Conservation (phyloP, 2,113 vertebrate genomes). For the Poeciliopsis occidentalis region DNA sequence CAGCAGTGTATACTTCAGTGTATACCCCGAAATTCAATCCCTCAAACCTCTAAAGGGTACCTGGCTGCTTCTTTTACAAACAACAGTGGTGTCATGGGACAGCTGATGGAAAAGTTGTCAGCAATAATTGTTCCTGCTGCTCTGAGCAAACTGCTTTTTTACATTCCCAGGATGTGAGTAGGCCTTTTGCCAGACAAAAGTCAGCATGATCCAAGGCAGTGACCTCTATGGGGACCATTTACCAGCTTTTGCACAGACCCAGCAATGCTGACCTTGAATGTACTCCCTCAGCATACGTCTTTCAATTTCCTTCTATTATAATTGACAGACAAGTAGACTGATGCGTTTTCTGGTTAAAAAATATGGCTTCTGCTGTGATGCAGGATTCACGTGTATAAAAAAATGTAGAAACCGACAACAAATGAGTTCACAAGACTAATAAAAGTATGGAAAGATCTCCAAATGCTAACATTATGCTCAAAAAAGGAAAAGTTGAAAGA, state of each 20-base stretch:
- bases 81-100: not conserved
- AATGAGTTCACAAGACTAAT: not conserved
- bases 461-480: not conserved
- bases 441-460: constrained; percentile 2
- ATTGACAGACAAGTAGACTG: constrained; percentile 56
- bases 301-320: constrained; percentile 60
- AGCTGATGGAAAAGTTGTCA: constrained; percentile 49
- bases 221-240: constrained; percentile 65
- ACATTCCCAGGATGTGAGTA: constrained; percentile 35
- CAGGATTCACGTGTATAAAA: not conserved
- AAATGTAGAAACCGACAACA: too few species aligned
- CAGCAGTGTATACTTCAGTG: constrained; percentile 35
- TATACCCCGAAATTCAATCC: constrained; percentile 71
- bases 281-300: constrained; percentile 46
- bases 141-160: constrained; percentile 48
- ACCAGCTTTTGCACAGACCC: constrained; percentile 59
- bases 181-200: constrained; percentile 45
- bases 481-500: not conserved
- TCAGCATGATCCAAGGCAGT: constrained; percentile 50
- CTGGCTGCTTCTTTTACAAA: constrained; percentile 33
- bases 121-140: constrained; percentile 40
- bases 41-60: constrained; percentile 46
- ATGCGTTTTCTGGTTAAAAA: constrained; percentile 34
- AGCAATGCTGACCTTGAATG: constrained; percentile 65
- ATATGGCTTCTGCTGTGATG: constrained; percentile 10